These are phyloP conservation scores for Clupea harengus DNA, from an alignment of 2,113 vertebrate species.

Conservation along the genomic window DNA sequence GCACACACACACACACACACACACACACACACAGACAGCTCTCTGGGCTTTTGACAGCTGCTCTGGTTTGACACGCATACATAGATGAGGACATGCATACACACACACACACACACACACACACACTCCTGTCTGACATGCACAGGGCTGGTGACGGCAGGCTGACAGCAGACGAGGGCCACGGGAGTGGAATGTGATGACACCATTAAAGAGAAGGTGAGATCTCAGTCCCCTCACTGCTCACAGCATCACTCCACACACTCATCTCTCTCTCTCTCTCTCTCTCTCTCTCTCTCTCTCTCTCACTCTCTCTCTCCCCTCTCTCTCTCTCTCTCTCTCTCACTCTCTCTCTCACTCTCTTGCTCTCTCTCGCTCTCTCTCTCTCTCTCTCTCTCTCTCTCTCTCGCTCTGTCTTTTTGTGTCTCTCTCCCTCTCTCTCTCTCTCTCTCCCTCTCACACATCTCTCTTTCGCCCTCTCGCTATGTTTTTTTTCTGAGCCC, in stretches of 20 bases:
- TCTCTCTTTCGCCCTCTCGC: neutral
- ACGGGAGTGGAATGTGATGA: neutral
- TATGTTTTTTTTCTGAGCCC: too few relatives aligned
- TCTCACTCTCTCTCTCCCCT: too few relatives aligned
- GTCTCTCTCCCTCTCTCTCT: too few relatives aligned
- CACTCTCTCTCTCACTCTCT: neutral
- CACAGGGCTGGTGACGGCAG: conserved; percentile 12
- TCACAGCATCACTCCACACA: neutral
- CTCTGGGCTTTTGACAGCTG: neutral
- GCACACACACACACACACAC: conserved; percentile 14
- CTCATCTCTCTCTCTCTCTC: too few relatives aligned
- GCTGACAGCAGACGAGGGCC: conserved; percentile 12
- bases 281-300: neutral
- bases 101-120: conserved; percentile 20
- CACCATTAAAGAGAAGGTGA: conserved; percentile 14
- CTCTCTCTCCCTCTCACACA: neutral
- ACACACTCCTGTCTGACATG: neutral
- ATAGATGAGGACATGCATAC: neutral
- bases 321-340: neutral
- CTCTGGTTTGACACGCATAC: neutral
- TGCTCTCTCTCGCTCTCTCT: neutral
- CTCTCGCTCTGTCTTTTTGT: too few relatives aligned
- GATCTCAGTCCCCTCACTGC: neutral
- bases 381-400: too few relatives aligned
- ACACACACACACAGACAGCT: neutral